phyloP scores from a whole-genome alignment of 2,888 invertebrate genomes.

The Tipula confusa region DNA sequence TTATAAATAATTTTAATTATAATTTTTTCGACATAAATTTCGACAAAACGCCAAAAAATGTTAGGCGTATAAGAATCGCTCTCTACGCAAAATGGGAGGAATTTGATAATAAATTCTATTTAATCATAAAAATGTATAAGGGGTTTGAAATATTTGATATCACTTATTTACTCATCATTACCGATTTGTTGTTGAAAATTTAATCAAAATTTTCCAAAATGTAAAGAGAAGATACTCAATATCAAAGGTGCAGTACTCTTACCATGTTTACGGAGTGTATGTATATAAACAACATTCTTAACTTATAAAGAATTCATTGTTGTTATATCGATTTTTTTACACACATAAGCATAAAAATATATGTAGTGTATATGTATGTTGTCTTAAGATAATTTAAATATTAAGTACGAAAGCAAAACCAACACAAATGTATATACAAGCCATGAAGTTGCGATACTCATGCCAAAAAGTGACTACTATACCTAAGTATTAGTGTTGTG shows the following conservation, averaged over 20 bases:
- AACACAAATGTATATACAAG: too few species aligned
- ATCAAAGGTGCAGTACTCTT: not conserved
- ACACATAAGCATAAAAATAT: not conserved
- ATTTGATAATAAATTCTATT: not conserved
- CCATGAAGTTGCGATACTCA: too few species aligned
- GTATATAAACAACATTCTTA: not conserved
- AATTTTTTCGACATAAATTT: not conserved
- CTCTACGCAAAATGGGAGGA: not conserved
- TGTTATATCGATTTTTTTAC: not conserved
- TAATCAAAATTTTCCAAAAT: conserved; percentile 3
- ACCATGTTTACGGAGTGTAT: not conserved
- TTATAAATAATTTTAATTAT: not conserved
- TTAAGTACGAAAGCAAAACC: too few species aligned
- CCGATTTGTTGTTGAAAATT: not conserved
- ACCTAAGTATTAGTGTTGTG: too few species aligned
- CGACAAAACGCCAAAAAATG: not conserved
- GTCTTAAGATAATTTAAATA: not conserved
- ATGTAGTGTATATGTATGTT: not conserved
- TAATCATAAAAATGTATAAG: not conserved
- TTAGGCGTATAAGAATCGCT: not conserved
- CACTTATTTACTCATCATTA: not conserved
- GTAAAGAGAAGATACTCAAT: too few species aligned
- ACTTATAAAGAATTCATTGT: conserved; percentile 1
- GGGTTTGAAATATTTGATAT: not conserved
- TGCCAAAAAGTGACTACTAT: too few species aligned